Base-by-base conservation (phyloP, 2,797 vertebrate species). In the Mycteria americana region DNA sequence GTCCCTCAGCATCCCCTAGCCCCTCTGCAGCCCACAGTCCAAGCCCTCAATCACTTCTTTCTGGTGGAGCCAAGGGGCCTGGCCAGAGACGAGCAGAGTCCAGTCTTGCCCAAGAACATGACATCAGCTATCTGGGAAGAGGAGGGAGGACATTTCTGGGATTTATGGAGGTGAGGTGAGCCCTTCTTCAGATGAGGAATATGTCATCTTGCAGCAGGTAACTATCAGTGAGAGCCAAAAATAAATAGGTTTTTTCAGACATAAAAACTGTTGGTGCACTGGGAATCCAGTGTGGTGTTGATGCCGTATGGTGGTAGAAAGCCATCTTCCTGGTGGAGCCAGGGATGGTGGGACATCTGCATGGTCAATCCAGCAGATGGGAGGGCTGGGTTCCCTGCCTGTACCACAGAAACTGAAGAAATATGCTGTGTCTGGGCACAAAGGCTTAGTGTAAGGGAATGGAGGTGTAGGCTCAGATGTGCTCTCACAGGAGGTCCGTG, bases 391-490 rank as follows among this genome's bases (percentile, higher is more conserved):
- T 19, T 85, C 9, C 53, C 45, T 84, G 24, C 43, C 18, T 5
- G 1, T 15, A 39, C 18, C 35, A 45, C 33, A 81, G 74, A 81
- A 81, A 31, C 22, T 11, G 48, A 83, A 70, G 60, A 27, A 79
- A 57, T 45, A 25, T 4, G 11, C 70, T 39, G 5, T 79, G 13
- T 48, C 31, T 68, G 31, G 46, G 14, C 62, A 51, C 30, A 70
- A 90, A 93, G 41, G 5, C 43, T 48, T 35, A 7, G 7, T 17
- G 8, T 46, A 50, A 89, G 18, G 22, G 35, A 27, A 9, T 6
- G n/a, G 51, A 50, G 56, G 30, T 0, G 0, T 15, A 19, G 37
- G 19, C 25, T 77, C 2, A 4, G 69, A 1, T 7, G 7, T 3
- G 12, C 28, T 19, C 0, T 21, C 12, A 5, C 37, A 18, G 54